Evolutionary conservation across 2,888 invertebrate genomes (phyloP).

Genomic region (Sturmia bella): DNA sequence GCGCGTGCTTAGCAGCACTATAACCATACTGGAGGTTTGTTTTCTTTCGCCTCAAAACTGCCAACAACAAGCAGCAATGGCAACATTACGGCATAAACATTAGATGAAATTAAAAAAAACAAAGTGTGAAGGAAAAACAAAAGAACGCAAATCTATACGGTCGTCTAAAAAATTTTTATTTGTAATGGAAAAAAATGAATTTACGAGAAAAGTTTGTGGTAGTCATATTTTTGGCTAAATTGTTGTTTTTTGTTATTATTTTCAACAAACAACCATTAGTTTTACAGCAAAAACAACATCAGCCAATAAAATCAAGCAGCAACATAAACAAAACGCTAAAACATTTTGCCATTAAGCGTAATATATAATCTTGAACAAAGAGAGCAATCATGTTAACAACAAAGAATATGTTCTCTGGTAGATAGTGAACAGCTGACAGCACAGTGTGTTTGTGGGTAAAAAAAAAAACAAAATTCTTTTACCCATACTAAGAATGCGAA

Average conservation of each 20-base stretch:
- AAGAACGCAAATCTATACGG: conserved; percentile 13
- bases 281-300: conserved; percentile 29
- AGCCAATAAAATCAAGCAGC: background rate
- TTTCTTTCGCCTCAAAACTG: conserved; percentile 21
- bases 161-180: conserved; percentile 7
- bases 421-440: background rate
- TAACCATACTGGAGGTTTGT: conserved; percentile 31
- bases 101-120: background rate
- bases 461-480: too few relatives aligned
- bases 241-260: conserved; percentile 54
- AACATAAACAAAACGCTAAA: conserved; percentile 1
- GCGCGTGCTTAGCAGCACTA: conserved; percentile 42
- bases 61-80: conserved; percentile 8
- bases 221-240: conserved; percentile 61
- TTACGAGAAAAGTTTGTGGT: conserved; percentile 55
- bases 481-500: too few relatives aligned
- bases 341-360: conserved; percentile 23
- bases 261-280: conserved; percentile 54
- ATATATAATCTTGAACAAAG: conserved; percentile 39
- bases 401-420: too few relatives aligned
- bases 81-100: conserved; percentile 17
- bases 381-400: background rate
- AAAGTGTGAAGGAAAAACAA: background rate
- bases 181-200: conserved; percentile 43
- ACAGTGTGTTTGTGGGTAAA: background rate